Evolutionary conservation across 2,797 vertebrate species (phyloP), one percentile per base, ranked within the genome.

Genomic region (Schizothorax lantsangensis): DNA sequence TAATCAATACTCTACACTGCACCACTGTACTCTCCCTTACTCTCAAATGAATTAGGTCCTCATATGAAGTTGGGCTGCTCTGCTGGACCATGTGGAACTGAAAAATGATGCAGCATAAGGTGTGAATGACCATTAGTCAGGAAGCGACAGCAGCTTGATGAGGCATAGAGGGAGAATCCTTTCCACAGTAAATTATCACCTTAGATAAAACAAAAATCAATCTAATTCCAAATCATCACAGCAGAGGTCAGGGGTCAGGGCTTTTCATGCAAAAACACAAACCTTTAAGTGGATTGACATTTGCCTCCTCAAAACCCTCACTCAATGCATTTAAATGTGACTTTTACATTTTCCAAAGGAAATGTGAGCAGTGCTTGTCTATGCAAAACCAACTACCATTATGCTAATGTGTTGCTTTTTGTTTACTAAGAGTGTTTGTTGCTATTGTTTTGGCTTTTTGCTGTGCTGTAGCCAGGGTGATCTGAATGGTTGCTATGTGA

Each of bases 1-100:
- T 57, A 84, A 92, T 94, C 88, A 86, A 94, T 93, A 91, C 52
- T 49, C 1, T 21, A 30, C 23, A 26, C 62, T 30, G 62, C 43
- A 47, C 52, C 36, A 17, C 84, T 69, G 84, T 72, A n/a, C 6
- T 79, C 54, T 57, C 40, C 54, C 33, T 49, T 23, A n/a, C 57
- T 86, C 82, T 73, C 78, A 62, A 87, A 87, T 88, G 92, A 92
- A 93, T 94, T 93, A 93, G 91, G 89, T 91, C 77, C 74, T 17
- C 81, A 81, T 89, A 43, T 71, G 90, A 91, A 92, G 91, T 88
- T 85, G 88, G 89, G 52, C 36, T 82, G 66, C 77, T 62, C 47
- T 81, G 73, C 57, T 62, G 36, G 84, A 85, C 38, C 73, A 62
- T 66, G 68, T 72, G 59, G 69, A 88, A 45, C 12, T 74, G 87